A percentile compares a stretch with the other conserved stretches of the same genome.
phyloP scores from a whole-genome alignment of 2,797 vertebrate species.

The Menidia menidia region DNA sequence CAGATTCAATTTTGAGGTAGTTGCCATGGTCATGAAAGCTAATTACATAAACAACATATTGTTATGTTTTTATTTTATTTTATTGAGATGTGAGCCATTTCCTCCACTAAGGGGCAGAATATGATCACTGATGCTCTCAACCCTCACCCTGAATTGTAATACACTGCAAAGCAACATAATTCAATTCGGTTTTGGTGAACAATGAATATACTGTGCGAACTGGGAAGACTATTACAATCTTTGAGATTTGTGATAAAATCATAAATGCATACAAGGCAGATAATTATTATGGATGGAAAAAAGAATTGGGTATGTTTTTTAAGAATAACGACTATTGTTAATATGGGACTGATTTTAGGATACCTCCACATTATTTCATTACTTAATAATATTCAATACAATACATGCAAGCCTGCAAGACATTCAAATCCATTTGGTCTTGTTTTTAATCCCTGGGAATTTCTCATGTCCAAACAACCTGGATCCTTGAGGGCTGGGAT shows the following conservation, averaged over 20 bases:
- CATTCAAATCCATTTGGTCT: slow-evolving; percentile 37
- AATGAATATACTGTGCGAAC: slow-evolving; percentile 8
- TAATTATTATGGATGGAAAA: neutral
- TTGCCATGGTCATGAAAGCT: slow-evolving; percentile 22
- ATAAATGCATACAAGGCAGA: neutral
- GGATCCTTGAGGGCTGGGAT: slow-evolving; percentile 58
- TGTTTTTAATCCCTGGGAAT: slow-evolving; percentile 53
- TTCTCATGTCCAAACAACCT: slow-evolving; percentile 61
- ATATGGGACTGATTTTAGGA: slow-evolving; percentile 1
- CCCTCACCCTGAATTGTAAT: slow-evolving; percentile 27
- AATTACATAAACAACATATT: slow-evolving; percentile 24
- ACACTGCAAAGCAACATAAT: slow-evolving; percentile 35
- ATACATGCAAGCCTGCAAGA: slow-evolving; percentile 4
- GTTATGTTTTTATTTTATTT: neutral
- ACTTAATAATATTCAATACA: neutral
- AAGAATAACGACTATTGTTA: neutral
- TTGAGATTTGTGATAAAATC: neutral
- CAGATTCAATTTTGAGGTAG: slow-evolving; percentile 4
- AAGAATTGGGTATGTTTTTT: neutral
- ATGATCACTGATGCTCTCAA: slow-evolving; percentile 77
- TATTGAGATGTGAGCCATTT: slow-evolving; percentile 58
- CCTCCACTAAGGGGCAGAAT: slow-evolving; percentile 87
- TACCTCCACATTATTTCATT: neutral
- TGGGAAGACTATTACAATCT: slow-evolving; percentile 6
- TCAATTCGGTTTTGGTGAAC: slow-evolving; percentile 14